Percentiles rank a stretch among this genome's conserved stretches.
phyloP scores from a whole-genome alignment of 2,113 vertebrate genomes.

The Ochotona princeps region DNA sequence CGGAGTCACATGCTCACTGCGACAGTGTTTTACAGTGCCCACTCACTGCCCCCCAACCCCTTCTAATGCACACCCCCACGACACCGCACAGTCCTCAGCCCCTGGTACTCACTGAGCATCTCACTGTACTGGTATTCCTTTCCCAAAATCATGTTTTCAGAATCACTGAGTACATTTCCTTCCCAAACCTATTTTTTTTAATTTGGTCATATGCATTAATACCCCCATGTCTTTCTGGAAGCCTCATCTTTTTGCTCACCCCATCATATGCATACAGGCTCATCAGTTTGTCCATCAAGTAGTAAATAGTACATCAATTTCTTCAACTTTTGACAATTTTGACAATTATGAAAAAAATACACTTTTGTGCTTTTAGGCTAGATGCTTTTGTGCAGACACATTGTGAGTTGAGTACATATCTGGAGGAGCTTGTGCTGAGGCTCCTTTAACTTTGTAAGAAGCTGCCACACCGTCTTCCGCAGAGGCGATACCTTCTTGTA shows the following conservation, averaged over 20 bases:
- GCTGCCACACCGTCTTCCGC: neutral
- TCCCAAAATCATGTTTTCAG: neutral
- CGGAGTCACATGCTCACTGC: neutral
- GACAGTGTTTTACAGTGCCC: neutral
- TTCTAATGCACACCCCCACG: neutral
- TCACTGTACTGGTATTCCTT: neutral
- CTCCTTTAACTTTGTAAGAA: neutral
- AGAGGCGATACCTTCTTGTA: neutral
- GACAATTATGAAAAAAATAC: neutral
- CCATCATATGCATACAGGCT: too few relatives aligned
- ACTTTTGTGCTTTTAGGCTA: neutral
- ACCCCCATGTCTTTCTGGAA: neutral
- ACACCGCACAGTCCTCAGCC: neutral
- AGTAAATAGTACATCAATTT: neutral
- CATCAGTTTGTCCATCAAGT: neutral
- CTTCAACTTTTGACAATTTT: neutral
- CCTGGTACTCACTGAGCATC: neutral
- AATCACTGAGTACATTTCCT: neutral
- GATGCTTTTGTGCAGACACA: neutral
- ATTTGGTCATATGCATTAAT: neutral
- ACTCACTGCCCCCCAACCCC: neutral
- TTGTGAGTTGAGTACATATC: neutral
- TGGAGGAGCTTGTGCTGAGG: neutral
- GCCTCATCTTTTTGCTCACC: neutral
- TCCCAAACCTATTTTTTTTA: neutral